Conservation (phyloP, 2,888 invertebrate species). For the Danaus chrysippus region DNA sequence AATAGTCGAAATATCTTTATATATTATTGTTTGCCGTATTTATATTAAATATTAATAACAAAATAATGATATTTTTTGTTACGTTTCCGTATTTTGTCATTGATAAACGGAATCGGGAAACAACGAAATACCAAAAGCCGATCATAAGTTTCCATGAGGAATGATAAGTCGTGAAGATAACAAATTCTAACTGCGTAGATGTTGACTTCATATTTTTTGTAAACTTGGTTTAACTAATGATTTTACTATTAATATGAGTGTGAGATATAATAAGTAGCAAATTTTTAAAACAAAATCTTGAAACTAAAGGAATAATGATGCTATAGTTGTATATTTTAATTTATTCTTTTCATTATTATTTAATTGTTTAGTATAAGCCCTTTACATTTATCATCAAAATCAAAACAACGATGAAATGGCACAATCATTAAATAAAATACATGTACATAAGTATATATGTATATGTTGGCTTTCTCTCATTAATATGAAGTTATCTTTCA, state of each 20-base stretch:
- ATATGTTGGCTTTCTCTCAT: no score
- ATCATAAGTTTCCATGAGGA: conserved; percentile 63
- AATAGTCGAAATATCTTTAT: neutral
- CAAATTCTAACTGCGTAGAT: conserved; percentile 11
- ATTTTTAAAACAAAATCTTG: no score
- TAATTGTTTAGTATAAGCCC: no score
- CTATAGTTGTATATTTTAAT: no score
- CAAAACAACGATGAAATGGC: no score
- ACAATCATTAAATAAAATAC: no score
- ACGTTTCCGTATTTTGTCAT: conserved; percentile 12
- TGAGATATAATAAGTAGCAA: no score
- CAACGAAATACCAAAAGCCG: conserved; percentile 23
- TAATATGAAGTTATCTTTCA: conserved; percentile 24
- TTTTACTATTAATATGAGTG: neutral
- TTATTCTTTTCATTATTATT: no score
- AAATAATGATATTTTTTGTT: neutral
- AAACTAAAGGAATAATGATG: no score
- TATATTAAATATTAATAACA: neutral
- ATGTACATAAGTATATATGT: no score
- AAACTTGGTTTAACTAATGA: neutral
- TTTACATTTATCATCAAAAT: no score
- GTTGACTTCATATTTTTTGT: neutral
- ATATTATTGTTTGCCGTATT: neutral
- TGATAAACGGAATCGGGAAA: conserved; percentile 20
- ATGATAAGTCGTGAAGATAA: conserved; percentile 43